Base-by-base conservation (phyloP, 2,113 vertebrate genomes). In the Corapipo altera region DNA sequence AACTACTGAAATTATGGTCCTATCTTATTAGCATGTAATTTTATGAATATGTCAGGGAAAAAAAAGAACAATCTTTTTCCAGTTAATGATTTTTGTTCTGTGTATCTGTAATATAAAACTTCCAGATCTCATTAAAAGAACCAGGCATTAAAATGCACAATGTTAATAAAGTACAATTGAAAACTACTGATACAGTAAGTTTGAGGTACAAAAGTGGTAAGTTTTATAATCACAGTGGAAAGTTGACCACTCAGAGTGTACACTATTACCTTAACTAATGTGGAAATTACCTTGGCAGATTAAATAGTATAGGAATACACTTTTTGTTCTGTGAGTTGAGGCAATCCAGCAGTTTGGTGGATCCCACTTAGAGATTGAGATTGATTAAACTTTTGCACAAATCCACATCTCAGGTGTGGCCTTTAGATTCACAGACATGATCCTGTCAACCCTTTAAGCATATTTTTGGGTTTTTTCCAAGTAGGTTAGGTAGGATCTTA, bases 61-160 rank as follows among this genome's bases (percentile, higher is more conserved):
- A 55, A 57, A 32, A 32, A 32, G 20, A 7, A 32, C 6, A 9
- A 35, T 32, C 46, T 96, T 84, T 64, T 74, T 83, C 61, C 52
- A 71, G 20, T 89, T 95, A 96, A 97, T 94, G 65, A 95, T 95
- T 95, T 95, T 84, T 92, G 18, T 97, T 97, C 83, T 54, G 39
- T 93, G 55, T 89, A 59, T 27, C 75, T 59, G 95, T 73, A 97
- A 89, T 96, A 93, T 61, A 94, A 97, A 94, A 95, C 44, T 95
- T 96, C 62, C 62, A 93, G 97, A 96, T 96, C 94, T 97, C 91
- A 96, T 97, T 96, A 97, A 62, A 41, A 87, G 93, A 95, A 93
- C 27, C 41, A 95, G 71, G 37, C 61, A 89, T 95, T 96, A 96
- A 95, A 97, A 92, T 90, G 91, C 80, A 93, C 65, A 91, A 61